phyloP scores from a whole-genome alignment of 1,140 invertebrate genomes.

The Helicoverpa armigera region DNA sequence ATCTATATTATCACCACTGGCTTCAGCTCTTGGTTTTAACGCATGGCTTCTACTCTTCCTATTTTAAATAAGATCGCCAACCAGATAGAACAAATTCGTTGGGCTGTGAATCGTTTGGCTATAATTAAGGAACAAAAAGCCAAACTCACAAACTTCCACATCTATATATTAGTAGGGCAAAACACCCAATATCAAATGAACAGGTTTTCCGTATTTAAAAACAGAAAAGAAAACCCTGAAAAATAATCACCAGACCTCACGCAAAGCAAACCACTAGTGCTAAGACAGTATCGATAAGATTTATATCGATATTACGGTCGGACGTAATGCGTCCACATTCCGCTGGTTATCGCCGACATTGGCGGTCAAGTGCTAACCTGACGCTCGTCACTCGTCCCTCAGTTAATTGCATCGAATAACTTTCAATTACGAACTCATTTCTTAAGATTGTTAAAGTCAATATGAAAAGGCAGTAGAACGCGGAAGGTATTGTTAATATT shows the following conservation, averaged over 20 bases:
- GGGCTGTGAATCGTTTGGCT: too few species aligned
- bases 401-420: slow-evolving; percentile 1
- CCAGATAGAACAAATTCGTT: too few species aligned
- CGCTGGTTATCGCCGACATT: background rate
- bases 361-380: background rate
- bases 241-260: slow-evolving; percentile 1
- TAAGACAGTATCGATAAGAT: slow-evolving; percentile 10
- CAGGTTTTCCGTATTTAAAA: too few species aligned
- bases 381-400: background rate
- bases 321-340: slow-evolving; percentile 31
- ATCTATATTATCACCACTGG: too few species aligned
- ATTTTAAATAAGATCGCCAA: too few species aligned
- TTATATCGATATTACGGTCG: slow-evolving; percentile 14
- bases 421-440: background rate
- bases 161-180: too few species aligned
- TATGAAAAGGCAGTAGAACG: background rate
- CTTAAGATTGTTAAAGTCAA: background rate
- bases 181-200: too few species aligned
- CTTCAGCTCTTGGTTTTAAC: too few species aligned
- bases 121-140: too few species aligned
- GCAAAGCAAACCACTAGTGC: slow-evolving; percentile 1
- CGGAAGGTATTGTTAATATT: background rate
- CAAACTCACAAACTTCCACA: too few species aligned
- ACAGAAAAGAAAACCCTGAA: background rate
- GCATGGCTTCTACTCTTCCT: too few species aligned